phyloP scores from a whole-genome alignment of 2,113 vertebrate genomes.

The Oenanthe melanoleuca region DNA sequence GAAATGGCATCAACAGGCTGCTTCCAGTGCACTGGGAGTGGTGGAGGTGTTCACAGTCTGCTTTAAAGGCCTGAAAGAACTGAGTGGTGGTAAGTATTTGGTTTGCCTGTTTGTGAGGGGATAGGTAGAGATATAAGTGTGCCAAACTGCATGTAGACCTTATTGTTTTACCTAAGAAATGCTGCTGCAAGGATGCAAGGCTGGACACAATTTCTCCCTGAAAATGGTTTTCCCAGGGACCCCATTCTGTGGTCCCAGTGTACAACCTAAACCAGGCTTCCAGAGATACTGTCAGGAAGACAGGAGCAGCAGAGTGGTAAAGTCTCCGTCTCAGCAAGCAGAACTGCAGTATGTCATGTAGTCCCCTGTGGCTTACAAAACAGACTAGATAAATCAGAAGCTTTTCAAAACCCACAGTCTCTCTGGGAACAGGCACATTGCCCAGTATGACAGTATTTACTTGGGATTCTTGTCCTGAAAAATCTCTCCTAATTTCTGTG shows the following conservation, averaged over 20 bases:
- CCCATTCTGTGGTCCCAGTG: neutral
- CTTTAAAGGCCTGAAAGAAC: neutral
- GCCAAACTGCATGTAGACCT: neutral
- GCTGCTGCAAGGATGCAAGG: neutral
- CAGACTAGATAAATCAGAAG: neutral
- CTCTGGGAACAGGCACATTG: neutral
- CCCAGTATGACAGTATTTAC: neutral
- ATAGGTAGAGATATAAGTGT: neutral
- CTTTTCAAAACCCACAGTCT: slow-evolving; percentile 20
- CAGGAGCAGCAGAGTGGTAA: neutral
- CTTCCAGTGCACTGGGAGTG: neutral
- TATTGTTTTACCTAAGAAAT: neutral
- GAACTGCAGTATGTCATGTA: neutral
- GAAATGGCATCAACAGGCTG: neutral
- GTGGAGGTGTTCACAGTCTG: neutral
- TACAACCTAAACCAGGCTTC: neutral
- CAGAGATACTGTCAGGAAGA: neutral
- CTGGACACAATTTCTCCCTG: neutral
- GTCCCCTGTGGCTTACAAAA: neutral
- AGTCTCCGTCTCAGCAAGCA: neutral
- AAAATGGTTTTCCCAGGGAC: neutral
- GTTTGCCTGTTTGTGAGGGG: neutral
- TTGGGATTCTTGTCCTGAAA: neutral
- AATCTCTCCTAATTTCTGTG: neutral
- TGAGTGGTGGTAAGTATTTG: neutral